A percentile compares a stretch with the other conserved stretches of the same genome.
phyloP scores from a whole-genome alignment of 2,113 vertebrate genomes.

The Xiphophorus maculatus region DNA sequence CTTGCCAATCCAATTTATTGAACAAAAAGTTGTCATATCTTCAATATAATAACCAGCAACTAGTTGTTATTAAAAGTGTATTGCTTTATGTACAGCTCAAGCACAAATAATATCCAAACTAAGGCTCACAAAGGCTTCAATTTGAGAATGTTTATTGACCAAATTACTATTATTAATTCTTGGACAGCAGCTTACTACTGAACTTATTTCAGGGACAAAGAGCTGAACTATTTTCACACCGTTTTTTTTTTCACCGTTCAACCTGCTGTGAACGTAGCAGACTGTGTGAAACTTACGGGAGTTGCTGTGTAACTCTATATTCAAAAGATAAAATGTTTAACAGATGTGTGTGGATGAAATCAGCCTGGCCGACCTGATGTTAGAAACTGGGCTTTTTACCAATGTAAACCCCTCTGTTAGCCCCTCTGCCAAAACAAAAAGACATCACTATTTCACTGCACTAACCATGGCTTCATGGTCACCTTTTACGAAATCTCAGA shows the following conservation, averaged over 20 bases:
- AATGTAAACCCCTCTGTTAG: slow-evolving; percentile 71
- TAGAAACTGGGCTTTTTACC: slow-evolving; percentile 70
- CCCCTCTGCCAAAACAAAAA: slow-evolving; percentile 65
- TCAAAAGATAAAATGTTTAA: slow-evolving; percentile 67
- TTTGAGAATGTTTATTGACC: slow-evolving; percentile 66
- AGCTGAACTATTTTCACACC: slow-evolving; percentile 59
- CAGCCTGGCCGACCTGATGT: slow-evolving; percentile 61
- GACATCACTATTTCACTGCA: slow-evolving; percentile 61
- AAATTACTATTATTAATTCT: slow-evolving; percentile 61
- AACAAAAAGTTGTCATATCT: slow-evolving; percentile 8
- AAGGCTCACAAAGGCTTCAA: slow-evolving; percentile 45
- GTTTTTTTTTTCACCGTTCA: slow-evolving; percentile 17
- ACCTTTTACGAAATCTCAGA: slow-evolving; percentile 1
- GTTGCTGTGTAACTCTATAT: slow-evolving; percentile 70
- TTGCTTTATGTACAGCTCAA: slow-evolving; percentile 41
- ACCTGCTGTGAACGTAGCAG: slow-evolving; percentile 38
- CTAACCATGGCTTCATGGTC: slow-evolving; percentile 16
- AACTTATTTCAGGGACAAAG: slow-evolving; percentile 47
- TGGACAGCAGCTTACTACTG: slow-evolving; percentile 43
- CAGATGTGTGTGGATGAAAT: slow-evolving; percentile 69
- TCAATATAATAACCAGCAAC: slow-evolving; percentile 1
- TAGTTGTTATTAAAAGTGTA: slow-evolving; percentile 24
- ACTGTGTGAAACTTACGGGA: slow-evolving; percentile 67
- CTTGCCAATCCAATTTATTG: slow-evolving; percentile 2
- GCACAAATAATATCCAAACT: slow-evolving; percentile 55